Evolutionary conservation across 1,140 invertebrate genomes (phyloP), one percentile per base, ranked within the genome.

Genomic region (Sweltsa coloradensis): DNA sequence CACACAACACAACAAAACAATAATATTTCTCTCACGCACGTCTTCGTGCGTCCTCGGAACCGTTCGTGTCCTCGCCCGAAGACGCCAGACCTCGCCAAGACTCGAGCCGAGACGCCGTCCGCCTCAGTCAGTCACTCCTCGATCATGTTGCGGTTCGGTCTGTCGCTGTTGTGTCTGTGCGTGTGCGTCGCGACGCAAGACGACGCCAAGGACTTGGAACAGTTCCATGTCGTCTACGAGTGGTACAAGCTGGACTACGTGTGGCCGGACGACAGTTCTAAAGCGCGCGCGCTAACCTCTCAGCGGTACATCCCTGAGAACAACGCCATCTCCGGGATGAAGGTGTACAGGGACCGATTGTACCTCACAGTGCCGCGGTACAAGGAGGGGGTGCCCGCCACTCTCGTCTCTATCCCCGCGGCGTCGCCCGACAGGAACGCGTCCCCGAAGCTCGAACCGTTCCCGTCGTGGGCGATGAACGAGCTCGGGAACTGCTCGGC

Each of bases 381-480:
- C 70, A 70, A 71, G 41, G 56, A 60, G 24, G 80, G 80, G 2
- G 77, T 81, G 3, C 81, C 81, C 9, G 75, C 75, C 3, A 82
- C 80, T 0, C 60, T 84, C 5, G 73, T 67, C 0, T 68, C 72
- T 11, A 73, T 81, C n/a, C 64, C 74, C 2, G 53, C 64, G 0
- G 55, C 49, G 2, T 59, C 59, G 1, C 39, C 61, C 0, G 68
- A 70, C 14, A 63, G 59, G 11, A 60, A 68, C 16, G 77, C 76
- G 0, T 70, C 75, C 6, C 78, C 77, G 0, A 66, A 69, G 22
- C 51, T 85, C 9, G 64, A 68, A 13, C 74, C 82, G 2, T 85
- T 73, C 56, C 82, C 82, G 11, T 74, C 62, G 47, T 85, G 80
- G 81, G 63, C 63, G 0, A 73, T 74, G 63, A 81, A 85, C 57